These are phyloP conservation scores for Ochropleura plecta DNA, from an alignment of 2,888 invertebrate genomes.

Conservation along the genomic window DNA sequence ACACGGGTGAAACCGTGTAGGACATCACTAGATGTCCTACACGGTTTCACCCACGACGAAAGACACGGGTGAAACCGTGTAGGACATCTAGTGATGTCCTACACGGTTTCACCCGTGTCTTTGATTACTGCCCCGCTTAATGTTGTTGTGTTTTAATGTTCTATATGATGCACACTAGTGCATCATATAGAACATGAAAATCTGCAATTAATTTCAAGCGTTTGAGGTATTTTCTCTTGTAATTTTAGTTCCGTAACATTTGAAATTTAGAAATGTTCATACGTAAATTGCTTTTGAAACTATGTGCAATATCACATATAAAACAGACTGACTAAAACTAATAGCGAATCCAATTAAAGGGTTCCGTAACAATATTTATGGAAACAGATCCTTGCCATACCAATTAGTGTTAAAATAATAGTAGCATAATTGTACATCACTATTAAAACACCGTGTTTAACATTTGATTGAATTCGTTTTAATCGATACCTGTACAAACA, in stretches of 20 bases:
- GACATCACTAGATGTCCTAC: too few relatives aligned
- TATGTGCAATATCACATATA: not conserved
- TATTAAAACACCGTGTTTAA: conserved; percentile 29
- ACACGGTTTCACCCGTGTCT: too few relatives aligned
- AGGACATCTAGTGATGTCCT: too few relatives aligned
- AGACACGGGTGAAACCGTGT: too few relatives aligned
- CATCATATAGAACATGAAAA: conserved; percentile 1
- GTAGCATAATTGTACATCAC: conserved; percentile 18
- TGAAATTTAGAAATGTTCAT: not conserved
- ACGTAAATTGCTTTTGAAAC: not conserved
- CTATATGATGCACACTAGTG: too few relatives aligned
- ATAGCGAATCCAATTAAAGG: conserved; percentile 36
- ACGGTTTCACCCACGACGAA: too few relatives aligned
- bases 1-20: too few relatives aligned
- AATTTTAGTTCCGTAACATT: conserved; percentile 3
- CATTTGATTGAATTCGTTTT: conserved; percentile 24
- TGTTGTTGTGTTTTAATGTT: too few relatives aligned
- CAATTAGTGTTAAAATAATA: conserved; percentile 57
- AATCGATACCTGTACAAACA: conserved; percentile 48
- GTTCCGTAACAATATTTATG: conserved; percentile 42
- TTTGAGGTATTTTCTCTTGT: conserved; percentile 7
- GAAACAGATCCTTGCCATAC: conserved; percentile 19
- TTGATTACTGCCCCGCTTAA: too few relatives aligned
- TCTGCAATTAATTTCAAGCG: not conserved
- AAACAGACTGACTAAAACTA: not conserved